phyloP scores from a whole-genome alignment of 2,797 vertebrate species.

The Siniperca obscura region DNA sequence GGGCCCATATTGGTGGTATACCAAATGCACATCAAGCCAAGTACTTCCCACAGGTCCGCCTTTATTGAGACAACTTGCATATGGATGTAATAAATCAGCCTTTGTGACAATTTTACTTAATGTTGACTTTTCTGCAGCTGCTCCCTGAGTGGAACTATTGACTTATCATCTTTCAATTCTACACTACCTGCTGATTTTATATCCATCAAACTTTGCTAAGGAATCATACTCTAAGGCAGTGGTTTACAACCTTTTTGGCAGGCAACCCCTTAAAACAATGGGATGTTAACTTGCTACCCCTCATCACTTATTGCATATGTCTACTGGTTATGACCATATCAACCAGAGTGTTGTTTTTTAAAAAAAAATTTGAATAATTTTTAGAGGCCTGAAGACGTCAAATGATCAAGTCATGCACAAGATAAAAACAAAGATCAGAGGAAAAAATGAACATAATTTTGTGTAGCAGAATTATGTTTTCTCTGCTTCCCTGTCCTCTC shows the following conservation, averaged over 20 bases:
- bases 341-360: background rate
- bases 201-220: background rate
- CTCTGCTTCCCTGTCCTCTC: background rate
- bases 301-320: background rate
- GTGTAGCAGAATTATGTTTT: background rate
- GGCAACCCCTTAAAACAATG: background rate
- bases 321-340: background rate
- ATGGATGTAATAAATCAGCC: background rate
- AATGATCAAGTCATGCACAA: background rate
- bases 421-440: background rate
- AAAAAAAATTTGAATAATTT: background rate
- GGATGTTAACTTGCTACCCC: background rate
- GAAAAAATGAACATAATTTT: background rate
- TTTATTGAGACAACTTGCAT: background rate
- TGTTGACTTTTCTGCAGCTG: background rate
- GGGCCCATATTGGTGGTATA: background rate
- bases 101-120: background rate
- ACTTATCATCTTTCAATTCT: background rate
- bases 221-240: background rate
- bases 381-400: background rate
- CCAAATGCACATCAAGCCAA: background rate
- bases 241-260: background rate
- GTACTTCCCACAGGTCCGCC: background rate
- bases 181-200: background rate
- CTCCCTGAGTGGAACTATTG: background rate